Evolutionary conservation across 2,888 invertebrate species (phyloP).

Genomic region (Therioaphis trifolii): DNA sequence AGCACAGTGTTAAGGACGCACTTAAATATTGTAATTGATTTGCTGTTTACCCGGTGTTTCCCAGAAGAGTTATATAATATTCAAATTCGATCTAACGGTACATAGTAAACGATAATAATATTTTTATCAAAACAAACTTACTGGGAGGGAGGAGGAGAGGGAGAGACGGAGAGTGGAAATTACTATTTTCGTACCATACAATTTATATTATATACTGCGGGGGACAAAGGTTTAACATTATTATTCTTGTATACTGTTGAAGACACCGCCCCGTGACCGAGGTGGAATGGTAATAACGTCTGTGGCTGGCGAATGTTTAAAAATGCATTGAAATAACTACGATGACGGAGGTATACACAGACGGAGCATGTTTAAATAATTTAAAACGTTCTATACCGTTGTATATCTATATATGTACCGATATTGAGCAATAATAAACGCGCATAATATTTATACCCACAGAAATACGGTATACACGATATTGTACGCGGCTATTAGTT

Average conservation of each 20-base stretch:
- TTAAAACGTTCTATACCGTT: not conserved
- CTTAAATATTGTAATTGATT: conserved; percentile 4
- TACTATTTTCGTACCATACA: conserved; percentile 1
- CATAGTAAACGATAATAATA: conserved; percentile 8
- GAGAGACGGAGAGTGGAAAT: not conserved
- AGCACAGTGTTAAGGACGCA: not conserved
- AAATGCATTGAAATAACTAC: conserved; percentile 31
- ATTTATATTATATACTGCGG: not conserved
- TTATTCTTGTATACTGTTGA: conserved; percentile 30
- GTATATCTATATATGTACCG: not conserved
- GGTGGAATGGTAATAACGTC: conserved; percentile 13
- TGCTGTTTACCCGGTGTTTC: not conserved
- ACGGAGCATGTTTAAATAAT: conserved; percentile 37
- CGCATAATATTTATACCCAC: not conserved
- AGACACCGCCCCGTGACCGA: conserved; percentile 40
- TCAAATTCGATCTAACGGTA: not conserved
- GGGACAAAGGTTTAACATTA: not conserved
- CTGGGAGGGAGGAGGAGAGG: too few relatives aligned
- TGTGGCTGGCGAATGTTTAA: conserved; percentile 22
- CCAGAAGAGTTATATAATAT: not conserved
- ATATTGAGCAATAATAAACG: not conserved
- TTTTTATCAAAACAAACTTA: not conserved
- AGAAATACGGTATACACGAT: too few relatives aligned
- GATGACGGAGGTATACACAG: not conserved
- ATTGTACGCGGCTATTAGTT: not conserved